Base-by-base conservation (phyloP, 1,140 invertebrate species). In the Plectus sambesii region DNA sequence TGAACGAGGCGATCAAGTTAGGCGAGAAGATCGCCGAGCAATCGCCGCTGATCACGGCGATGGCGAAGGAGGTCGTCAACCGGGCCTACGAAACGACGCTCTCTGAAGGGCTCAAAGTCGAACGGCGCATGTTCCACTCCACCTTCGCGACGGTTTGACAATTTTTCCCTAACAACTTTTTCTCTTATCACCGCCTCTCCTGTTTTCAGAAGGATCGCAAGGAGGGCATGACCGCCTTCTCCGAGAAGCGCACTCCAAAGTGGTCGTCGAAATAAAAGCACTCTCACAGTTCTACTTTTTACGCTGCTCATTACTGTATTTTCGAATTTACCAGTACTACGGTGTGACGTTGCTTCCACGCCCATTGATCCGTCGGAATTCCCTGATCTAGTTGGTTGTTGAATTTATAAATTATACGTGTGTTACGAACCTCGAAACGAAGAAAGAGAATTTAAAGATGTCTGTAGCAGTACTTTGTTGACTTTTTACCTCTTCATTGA, bases 51-150 rank as follows among this genome's bases (percentile, higher is more conserved):
- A 81, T 85, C 60, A 82, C 87, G 17, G 76, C 78, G 44, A 76
- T 97, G 70, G 86, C 84, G 55, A 99, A 99, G 71, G 88, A 97
- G 71, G 72, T 86, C 5, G 87, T 98, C 1, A 94, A 96, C 73
- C 78, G 50, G 73, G 87, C 88, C 1, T 92, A 81, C 65, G 88
- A 96, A 73, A 82, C 82, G 29, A 83, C 85, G 0, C 73, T 97
- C 17, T 72, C 75, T 47, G 80, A 93, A 73, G 90, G 90, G n/a
- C 73, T 94, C 3, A 78, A 81, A 49, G 86, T 81, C 65, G 90
- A 97, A 69, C 85, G 86, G 60, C 80, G 81, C 57, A 69, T 82
- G 4, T 98, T 97, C 77, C 85, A 97, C 69, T 78, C 82, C 24
- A 90, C 88, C 37, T 98, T 98, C 73, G 77, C 75, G 24, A 79